These are phyloP conservation scores for Diceros bicornis DNA, from an alignment of 2,797 vertebrate species.

Conservation along the genomic window DNA sequence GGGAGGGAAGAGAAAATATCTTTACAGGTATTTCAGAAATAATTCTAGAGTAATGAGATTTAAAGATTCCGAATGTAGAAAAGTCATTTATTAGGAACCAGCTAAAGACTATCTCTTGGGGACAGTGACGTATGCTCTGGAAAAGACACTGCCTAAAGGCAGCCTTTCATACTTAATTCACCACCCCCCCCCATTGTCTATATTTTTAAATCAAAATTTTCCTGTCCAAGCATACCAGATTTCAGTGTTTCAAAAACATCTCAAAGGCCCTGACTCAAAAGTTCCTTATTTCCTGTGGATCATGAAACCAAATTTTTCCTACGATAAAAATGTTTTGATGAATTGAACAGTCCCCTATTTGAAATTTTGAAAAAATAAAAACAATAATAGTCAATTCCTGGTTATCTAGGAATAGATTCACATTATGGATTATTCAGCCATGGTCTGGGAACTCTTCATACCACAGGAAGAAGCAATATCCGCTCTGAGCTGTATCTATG, in stretches of 20 bases:
- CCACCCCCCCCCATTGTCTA: not conserved
- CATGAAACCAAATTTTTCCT: not conserved
- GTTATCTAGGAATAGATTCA: conserved; percentile 6
- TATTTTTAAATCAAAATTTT: conserved; percentile 50
- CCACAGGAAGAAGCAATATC: not conserved
- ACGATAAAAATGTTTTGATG: not conserved
- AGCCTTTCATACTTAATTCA: not conserved
- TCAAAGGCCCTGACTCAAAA: conserved; percentile 2
- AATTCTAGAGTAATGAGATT: not conserved
- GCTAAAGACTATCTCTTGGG: not conserved
- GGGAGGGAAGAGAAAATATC: not conserved
- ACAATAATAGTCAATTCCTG: not conserved
- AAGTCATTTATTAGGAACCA: not conserved
- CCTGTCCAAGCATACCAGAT: not conserved
- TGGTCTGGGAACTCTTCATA: not conserved
- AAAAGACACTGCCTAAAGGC: not conserved
- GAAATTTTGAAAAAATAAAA: not conserved
- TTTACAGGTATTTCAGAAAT: not conserved
- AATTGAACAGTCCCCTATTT: not conserved
- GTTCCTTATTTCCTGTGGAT: not conserved
- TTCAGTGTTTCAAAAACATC: conserved; percentile 31
- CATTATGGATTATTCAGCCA: not conserved
- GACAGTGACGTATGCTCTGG: not conserved
- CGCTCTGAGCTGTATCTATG: not conserved
- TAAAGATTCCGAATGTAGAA: not conserved